These are phyloP conservation scores for Neogobius melanostomus DNA, from an alignment of 2,113 vertebrate species.

Conservation along the genomic window DNA sequence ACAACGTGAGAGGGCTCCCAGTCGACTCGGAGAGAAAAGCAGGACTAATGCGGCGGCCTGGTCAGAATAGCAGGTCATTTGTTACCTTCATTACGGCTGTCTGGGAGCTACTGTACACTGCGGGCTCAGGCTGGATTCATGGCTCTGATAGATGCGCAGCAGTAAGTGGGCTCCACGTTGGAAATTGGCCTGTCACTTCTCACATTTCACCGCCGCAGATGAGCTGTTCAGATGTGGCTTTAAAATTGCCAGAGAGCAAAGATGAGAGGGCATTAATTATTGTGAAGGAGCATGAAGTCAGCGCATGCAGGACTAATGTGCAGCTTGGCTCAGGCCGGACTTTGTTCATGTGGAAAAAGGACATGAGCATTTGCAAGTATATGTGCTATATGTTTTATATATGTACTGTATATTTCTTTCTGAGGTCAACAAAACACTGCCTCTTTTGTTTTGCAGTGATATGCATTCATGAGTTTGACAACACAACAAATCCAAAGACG, in stretches of 20 bases:
- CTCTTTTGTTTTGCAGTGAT: background rate
- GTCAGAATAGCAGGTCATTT: constrained; percentile 49
- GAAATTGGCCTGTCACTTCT: constrained; percentile 35
- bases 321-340: background rate
- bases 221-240: constrained; percentile 19
- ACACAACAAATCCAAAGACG: too few relatives aligned
- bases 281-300: background rate
- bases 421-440: background rate
- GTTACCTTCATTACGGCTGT: constrained; percentile 53
- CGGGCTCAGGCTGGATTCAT: constrained; percentile 37
- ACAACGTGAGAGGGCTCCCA: constrained; percentile 15
- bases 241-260: constrained; percentile 18
- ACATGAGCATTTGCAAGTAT: background rate
- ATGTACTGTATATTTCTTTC: background rate
- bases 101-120: constrained; percentile 34
- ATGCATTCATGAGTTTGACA: background rate
- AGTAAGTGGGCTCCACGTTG: constrained; percentile 30
- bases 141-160: constrained; percentile 19
- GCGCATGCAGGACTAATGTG: background rate
- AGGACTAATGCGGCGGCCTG: constrained; percentile 46
- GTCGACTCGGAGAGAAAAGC: constrained; percentile 40
- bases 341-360: background rate
- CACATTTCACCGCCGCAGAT: constrained; percentile 29
- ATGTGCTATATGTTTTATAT: background rate
- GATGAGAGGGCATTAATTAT: background rate